Conservation (phyloP, 2,797 vertebrate genomes). For the Ctenopoma kingsleyae region DNA sequence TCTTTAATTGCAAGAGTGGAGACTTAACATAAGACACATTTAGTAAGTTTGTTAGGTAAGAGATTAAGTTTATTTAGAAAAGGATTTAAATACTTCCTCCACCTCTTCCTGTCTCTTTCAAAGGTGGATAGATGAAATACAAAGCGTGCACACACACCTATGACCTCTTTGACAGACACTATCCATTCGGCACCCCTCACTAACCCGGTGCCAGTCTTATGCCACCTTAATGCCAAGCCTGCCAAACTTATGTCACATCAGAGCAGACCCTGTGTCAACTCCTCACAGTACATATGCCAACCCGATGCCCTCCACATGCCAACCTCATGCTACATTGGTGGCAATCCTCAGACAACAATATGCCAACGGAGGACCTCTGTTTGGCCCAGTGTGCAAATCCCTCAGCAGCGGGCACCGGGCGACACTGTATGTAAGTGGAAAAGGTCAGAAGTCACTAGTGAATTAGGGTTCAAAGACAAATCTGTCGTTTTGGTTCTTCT, state of each 20-base stretch:
- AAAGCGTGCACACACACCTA: constrained; percentile 4
- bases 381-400: constrained; percentile 50
- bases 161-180: constrained; percentile 58
- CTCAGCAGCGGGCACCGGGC: constrained; percentile 22
- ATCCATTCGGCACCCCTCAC: constrained; percentile 56
- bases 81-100: neutral
- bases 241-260: constrained; percentile 81
- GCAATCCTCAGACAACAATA: constrained; percentile 70
- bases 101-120: neutral
- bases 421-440: constrained; percentile 49
- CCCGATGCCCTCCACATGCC: constrained; percentile 75
- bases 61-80: neutral
- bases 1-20: neutral
- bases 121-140: constrained; percentile 2
- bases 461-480: constrained; percentile 69
- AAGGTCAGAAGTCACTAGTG: constrained; percentile 71
- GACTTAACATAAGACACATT: neutral
- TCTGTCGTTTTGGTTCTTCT: constrained; percentile 71
- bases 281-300: constrained; percentile 73
- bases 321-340: constrained; percentile 73
- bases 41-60: too few species aligned
- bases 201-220: constrained; percentile 71
- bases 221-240: constrained; percentile 74
- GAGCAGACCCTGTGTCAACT: constrained; percentile 72
- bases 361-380: constrained; percentile 66